Conservation (phyloP, 2,797 vertebrate genomes). For the Coendou prehensilis region DNA sequence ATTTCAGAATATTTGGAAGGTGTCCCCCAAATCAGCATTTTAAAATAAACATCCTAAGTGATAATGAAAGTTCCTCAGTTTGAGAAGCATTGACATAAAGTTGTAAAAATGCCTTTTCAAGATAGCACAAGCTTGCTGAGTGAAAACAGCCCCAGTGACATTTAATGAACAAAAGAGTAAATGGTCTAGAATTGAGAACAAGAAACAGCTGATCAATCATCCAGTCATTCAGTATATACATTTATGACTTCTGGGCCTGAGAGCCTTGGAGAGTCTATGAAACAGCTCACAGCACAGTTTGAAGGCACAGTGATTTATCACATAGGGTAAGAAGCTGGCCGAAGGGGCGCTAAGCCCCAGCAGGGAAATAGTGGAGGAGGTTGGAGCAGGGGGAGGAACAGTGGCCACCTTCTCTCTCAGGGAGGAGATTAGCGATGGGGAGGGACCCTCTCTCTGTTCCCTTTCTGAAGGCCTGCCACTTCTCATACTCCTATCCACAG, state of each 20-base stretch:
- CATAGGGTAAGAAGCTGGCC: constrained; percentile 17
- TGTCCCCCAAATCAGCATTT: constrained; percentile 31
- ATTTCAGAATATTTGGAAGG: constrained; percentile 40
- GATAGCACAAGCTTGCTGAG: neutral
- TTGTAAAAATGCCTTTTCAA: constrained; percentile 11
- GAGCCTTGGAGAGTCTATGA: constrained; percentile 15
- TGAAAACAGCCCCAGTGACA: constrained; percentile 40
- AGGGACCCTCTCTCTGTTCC: neutral
- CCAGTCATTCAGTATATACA: neutral
- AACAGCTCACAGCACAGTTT: constrained; percentile 26
- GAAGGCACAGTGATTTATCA: constrained; percentile 49
- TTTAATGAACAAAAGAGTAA: constrained; percentile 71
- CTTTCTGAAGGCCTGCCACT: neutral
- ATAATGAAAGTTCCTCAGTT: constrained; percentile 40
- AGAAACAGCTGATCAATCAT: constrained; percentile 62
- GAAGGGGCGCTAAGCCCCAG: neutral
- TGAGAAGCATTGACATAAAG: constrained; percentile 29
- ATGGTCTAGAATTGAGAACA: constrained; percentile 67
- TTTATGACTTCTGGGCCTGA: constrained; percentile 46
- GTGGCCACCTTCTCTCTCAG: neutral
- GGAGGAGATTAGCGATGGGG: neutral
- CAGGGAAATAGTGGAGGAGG: neutral
- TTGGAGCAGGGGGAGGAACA: too few species aligned
- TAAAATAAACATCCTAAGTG: constrained; percentile 23
- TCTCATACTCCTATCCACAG: neutral